phyloP scores from a whole-genome alignment of 2,113 vertebrate species.

The Anseranas semipalmata region DNA sequence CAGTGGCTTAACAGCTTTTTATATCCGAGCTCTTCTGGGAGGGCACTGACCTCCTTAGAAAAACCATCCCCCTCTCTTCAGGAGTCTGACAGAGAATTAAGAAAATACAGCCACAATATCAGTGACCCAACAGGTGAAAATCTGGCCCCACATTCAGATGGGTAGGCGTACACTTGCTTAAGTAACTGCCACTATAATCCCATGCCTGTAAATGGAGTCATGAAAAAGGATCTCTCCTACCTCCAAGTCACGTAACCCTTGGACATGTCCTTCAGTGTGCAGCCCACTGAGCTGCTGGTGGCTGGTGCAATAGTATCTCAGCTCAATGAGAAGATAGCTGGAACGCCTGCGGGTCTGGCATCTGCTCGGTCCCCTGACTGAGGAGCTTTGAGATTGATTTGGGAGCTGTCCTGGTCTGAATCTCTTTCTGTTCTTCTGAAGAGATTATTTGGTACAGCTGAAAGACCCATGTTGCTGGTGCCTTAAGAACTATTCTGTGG shows the following conservation, averaged over 20 bases:
- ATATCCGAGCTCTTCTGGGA: neutral
- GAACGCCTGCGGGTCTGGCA: neutral
- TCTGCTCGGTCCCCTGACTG: neutral
- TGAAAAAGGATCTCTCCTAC: neutral
- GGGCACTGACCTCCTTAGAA: neutral
- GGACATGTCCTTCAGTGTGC: neutral
- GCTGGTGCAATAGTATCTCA: neutral
- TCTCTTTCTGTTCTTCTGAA: neutral
- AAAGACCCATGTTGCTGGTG: neutral
- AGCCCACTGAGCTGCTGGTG: neutral
- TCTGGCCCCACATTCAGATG: neutral
- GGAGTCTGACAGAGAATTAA: neutral
- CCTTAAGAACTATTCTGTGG: neutral
- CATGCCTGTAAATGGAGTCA: neutral
- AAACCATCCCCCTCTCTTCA: neutral
- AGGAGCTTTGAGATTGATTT: neutral
- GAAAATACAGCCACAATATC: neutral
- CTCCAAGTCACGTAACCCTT: neutral
- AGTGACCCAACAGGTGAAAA: neutral
- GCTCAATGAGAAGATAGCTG: neutral
- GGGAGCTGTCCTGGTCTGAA: neutral
- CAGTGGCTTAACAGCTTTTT: neutral
- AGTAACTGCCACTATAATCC: neutral
- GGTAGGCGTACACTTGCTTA: neutral
- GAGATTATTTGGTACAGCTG: neutral